Base-by-base conservation (phyloP, 2,888 invertebrate genomes). In the Charanyca ferruginea region DNA sequence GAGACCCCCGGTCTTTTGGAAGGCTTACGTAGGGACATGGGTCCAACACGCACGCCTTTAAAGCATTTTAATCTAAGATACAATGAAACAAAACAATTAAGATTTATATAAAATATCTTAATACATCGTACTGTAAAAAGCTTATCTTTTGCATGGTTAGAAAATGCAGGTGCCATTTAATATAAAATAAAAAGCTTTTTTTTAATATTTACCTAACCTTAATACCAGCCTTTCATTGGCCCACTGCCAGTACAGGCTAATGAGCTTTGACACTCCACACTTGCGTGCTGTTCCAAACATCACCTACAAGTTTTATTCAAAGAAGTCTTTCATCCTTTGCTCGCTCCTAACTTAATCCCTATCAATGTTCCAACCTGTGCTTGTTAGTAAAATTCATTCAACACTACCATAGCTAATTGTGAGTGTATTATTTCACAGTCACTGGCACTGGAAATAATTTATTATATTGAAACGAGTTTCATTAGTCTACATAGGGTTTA, bases 381-480 rank as follows among this genome's bases (percentile, higher is more conserved):
- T 59, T 41, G 71, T 44, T 49, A 58, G 41, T 60, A 51, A 41
- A 71, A 61, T 63, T 60, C 45, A 67, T 55, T 48, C 49, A 23
- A 13, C 51, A 51, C 48, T 66, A 41, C 64, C 47, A 48, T 28
- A 57, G 57, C 72, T 83, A 79, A 80, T 80, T 77, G 73, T 55
- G 72, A 64, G 58, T 71, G 45, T 80, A 82, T 87, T 85, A 83
- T 86, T 86, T 81, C 66, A 62, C 75, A 73, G 73, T 79, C 73
- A 79, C 58, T 69, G 69, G 53, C 41, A 57, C 49, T 55, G 32
- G 38, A 66, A 72, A 84, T 85, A 81, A 88, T 88, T 87, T 83
- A 87, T 83, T 80, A 81, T 81, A 81, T 84, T 78, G 75, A 83
- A 84, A 85, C 80, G 70, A 75, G 75, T 85, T 87, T 85, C 81